Evolutionary conservation across 2,888 invertebrate genomes (phyloP), one percentile per base, ranked within the genome.

Genomic region (Bursaphelenchus okinawaensis): DNA sequence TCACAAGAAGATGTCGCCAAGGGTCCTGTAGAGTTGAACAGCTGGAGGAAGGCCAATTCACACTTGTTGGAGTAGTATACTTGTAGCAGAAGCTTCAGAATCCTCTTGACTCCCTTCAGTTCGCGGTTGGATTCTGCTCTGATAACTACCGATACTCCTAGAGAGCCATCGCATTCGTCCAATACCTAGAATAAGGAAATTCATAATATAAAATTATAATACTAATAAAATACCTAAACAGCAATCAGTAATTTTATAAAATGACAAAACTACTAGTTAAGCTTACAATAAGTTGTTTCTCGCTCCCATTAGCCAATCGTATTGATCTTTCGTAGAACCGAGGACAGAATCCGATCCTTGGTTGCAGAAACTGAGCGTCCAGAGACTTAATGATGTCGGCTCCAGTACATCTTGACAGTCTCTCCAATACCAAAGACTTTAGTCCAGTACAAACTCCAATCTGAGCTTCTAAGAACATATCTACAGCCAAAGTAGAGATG

Each of bases 71-170:
- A 94, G 83, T 95, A 95, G 20, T 61, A 55, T 22, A 52, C 20
- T 20, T 66, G 40, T 16, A 70, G 59, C 52, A 72, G 68, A 52
- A 71, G 69, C 55, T 72, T 65, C 7, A 79, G 50, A 12, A 80
- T 70, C 55, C 75, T 63, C 54, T 81, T 81, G 19, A 77, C 79
- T 0, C 78, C 74, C 4, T 65, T 58, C n/a, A 82, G 62, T 54
- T 82, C 78, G 19, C 68, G 61, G 0, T 87, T 86, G 0, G 87
- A 88, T 1, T 86, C 87, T 0, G 93, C 93, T n/a, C 92, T 87
- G 1, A 96, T 84, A 3, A 93, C 84, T 52, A 95, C 89, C 20
- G 93, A 91, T 72, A 91, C 91, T 0, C 92, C 93, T 1, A 92
- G 86, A 76, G 90, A 88, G 79, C 89, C 88, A 0, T 90, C 89